These are phyloP conservation scores for Tinea semifulvella DNA, from an alignment of 2,888 invertebrate genomes.

Conservation along the genomic window DNA sequence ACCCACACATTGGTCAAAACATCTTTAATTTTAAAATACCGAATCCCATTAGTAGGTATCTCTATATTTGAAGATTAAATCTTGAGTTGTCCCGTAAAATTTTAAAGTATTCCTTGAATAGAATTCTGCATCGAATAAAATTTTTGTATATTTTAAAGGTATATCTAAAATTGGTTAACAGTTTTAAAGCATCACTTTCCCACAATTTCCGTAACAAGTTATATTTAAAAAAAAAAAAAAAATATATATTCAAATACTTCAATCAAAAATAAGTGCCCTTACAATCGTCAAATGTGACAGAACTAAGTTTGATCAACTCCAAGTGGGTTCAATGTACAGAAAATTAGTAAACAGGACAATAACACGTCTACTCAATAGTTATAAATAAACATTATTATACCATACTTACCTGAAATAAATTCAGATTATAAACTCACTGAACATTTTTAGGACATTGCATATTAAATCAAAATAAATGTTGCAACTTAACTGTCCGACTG, in stretches of 20 bases:
- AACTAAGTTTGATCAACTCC: constrained; percentile 32
- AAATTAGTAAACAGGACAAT: constrained; percentile 11
- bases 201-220: no score
- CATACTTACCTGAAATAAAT: constrained; percentile 1
- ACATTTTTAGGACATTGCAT: constrained; percentile 2
- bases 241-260: neutral
- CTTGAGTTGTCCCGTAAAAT: no score
- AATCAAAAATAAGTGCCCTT: constrained; percentile 1
- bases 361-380: constrained; percentile 6
- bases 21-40: neutral
- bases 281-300: neutral
- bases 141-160: no score
- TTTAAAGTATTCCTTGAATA: no score
- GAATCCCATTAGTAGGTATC: neutral
- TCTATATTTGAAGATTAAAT: no score
- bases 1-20: constrained; percentile 5
- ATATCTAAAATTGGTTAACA: no score
- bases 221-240: no score
- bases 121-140: no score
- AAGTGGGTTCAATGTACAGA: constrained; percentile 30
- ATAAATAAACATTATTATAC: neutral
- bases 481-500: neutral
- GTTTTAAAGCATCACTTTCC: no score
- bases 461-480: neutral
- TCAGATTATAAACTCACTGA: neutral